phyloP scores from a whole-genome alignment of 1,140 invertebrate species.

The Bombus confusus region DNA sequence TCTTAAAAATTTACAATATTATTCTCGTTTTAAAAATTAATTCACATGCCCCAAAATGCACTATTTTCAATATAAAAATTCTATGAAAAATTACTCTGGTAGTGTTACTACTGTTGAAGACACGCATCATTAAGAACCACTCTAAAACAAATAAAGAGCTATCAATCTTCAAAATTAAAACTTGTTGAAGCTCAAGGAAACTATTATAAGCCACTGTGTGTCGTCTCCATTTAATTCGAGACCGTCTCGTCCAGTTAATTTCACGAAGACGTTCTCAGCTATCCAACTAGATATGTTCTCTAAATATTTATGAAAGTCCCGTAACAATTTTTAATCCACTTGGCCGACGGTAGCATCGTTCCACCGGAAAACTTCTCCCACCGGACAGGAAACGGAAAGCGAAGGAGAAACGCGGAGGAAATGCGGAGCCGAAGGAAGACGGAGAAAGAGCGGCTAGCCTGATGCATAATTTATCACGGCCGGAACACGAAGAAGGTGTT shows the following conservation, averaged over 20 bases:
- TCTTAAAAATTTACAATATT: no score
- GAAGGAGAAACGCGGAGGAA: neutral
- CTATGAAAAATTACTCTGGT: no score
- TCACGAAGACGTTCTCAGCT: neutral
- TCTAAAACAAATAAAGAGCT: no score
- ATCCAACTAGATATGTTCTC: conserved; percentile 8
- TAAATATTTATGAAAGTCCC: conserved; percentile 66
- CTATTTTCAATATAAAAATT: no score
- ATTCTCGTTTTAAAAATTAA: no score
- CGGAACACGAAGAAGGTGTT: conserved; percentile 64
- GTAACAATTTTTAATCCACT: conserved; percentile 70
- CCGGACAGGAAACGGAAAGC: conserved; percentile 4
- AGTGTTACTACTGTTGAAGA: no score
- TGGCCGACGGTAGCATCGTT: conserved; percentile 29
- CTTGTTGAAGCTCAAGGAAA: neutral
- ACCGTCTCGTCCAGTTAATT: conserved; percentile 51
- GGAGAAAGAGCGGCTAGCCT: conserved; percentile 34
- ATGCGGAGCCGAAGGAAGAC: conserved; percentile 6
- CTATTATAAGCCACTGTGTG: neutral
- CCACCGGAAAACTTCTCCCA: conserved; percentile 52
- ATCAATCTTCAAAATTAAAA: neutral
- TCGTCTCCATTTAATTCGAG: conserved; percentile 33
- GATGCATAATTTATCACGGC: conserved; percentile 66
- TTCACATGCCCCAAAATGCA: no score
- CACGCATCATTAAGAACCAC: no score